Evolutionary conservation across 1,140 invertebrate genomes (phyloP).

Genomic region (Caenorhabditis briggsae): DNA sequence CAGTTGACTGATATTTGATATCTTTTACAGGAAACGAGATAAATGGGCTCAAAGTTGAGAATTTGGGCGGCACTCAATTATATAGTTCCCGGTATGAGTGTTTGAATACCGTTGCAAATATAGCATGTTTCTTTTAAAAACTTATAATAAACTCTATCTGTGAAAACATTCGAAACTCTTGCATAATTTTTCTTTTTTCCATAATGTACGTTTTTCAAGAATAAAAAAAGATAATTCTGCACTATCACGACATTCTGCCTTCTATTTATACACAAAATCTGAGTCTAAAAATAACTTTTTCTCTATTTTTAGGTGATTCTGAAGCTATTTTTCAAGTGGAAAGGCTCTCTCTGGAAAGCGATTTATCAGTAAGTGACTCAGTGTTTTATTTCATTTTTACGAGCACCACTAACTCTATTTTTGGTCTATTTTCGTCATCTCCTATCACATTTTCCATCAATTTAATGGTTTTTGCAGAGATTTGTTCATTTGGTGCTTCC

Average conservation of each 20-base stretch:
- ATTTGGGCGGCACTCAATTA: no score
- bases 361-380: slow-evolving; percentile 41
- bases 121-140: no score
- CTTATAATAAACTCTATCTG: no score
- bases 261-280: background rate
- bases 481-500: slow-evolving; percentile 58
- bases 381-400: background rate
- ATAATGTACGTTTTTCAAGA: no score
- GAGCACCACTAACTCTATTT: slow-evolving; percentile 1
- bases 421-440: slow-evolving; percentile 42
- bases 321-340: slow-evolving; percentile 62
- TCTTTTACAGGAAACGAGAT: no score
- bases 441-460: slow-evolving; percentile 8
- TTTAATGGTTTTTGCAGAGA: slow-evolving; percentile 57
- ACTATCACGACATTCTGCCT: background rate
- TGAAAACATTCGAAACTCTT: no score
- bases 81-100: no score
- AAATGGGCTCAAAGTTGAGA: no score
- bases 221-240: background rate
- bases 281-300: background rate
- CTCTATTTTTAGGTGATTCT: slow-evolving; percentile 42
- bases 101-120: no score
- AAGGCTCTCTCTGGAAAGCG: slow-evolving; percentile 61
- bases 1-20: no score
- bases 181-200: no score